Conservation (phyloP, 2,113 vertebrate species). For the Hyperopisus bebe region DNA sequence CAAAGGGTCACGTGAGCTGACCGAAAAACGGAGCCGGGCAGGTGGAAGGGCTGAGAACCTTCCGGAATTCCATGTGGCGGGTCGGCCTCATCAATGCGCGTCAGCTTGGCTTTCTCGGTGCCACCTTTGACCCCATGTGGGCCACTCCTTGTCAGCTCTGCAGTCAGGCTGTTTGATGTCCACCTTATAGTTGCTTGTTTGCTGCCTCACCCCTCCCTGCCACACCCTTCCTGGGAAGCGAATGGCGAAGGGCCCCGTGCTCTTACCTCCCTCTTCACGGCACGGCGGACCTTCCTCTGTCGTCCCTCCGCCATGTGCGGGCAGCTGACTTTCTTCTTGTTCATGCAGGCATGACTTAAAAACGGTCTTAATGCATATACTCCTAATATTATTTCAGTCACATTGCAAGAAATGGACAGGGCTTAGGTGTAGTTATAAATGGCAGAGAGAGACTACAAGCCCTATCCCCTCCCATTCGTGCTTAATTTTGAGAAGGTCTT, state of each 20-base stretch:
- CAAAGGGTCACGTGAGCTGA: slow-evolving; percentile 20
- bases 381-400: no score
- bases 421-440: background rate
- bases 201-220: background rate
- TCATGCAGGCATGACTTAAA: background rate
- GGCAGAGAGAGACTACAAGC: background rate
- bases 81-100: background rate
- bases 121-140: background rate
- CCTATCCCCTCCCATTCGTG: background rate
- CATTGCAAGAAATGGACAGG: background rate
- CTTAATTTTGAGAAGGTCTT: background rate
- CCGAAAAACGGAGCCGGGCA: background rate
- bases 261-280: background rate
- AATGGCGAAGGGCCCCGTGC: background rate
- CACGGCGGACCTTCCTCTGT: background rate
- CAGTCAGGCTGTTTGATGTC: background rate
- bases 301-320: background rate
- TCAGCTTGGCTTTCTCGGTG: background rate
- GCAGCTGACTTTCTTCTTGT: background rate
- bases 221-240: background rate
- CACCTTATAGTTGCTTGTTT: background rate
- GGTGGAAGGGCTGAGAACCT: background rate
- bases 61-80: no score
- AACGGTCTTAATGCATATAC: background rate
- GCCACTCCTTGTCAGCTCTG: no score